Percentiles rank a stretch among this genome's conserved stretches.
phyloP scores from a whole-genome alignment of 2,888 invertebrate genomes.

The Drosophila dives region DNA sequence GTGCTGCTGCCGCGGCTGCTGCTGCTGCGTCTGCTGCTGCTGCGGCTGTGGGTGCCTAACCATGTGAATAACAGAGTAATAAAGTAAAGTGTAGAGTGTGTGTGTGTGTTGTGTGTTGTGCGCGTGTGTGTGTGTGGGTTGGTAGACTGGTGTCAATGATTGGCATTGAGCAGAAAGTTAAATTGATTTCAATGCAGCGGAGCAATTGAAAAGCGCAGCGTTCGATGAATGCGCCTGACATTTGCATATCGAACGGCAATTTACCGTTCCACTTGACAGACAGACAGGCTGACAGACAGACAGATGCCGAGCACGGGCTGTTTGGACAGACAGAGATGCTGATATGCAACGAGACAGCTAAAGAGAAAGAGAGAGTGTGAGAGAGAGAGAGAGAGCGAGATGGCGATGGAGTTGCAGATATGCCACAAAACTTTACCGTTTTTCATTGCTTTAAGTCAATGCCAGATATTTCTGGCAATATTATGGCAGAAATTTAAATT shows the following conservation, averaged over 20 bases:
- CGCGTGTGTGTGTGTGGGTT: constrained; percentile 27
- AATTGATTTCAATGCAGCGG: constrained; percentile 79
- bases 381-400: background rate
- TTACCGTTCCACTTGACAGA: constrained; percentile 75
- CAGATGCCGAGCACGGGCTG: constrained; percentile 1
- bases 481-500: background rate
- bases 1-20: constrained; percentile 32
- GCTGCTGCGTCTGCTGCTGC: constrained; percentile 36
- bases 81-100: background rate
- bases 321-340: constrained; percentile 1
- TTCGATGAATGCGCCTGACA: constrained; percentile 71
- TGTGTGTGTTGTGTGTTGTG: background rate
- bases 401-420: background rate
- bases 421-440: background rate
- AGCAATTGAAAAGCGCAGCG: constrained; percentile 75
- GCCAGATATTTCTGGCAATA: background rate
- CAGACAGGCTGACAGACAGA: constrained; percentile 13
- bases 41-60: constrained; percentile 30
- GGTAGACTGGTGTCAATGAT: constrained; percentile 72
- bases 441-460: constrained; percentile 29
- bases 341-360: background rate
- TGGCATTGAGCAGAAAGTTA: constrained; percentile 79
- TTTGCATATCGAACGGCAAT: constrained; percentile 79
- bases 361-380: background rate
- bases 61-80: constrained; percentile 10